Evolutionary conservation across 2,797 vertebrate genomes (phyloP).

Genomic region (Parauchenoglanis punctatus): DNA sequence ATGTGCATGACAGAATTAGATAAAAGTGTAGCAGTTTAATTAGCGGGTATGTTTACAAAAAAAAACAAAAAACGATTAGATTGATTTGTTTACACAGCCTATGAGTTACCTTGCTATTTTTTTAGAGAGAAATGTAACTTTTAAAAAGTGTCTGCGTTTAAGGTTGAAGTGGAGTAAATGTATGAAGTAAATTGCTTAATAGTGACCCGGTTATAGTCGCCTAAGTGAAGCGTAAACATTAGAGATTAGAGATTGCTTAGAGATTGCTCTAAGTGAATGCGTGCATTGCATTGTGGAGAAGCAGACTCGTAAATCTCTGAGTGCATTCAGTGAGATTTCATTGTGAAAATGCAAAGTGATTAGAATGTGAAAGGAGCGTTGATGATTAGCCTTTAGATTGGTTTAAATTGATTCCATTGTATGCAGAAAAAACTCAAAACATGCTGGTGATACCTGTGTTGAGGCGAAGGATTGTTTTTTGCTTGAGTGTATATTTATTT

Average conservation of each 20-base stretch:
- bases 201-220: neutral
- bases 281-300: constrained; percentile 61
- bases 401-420: neutral
- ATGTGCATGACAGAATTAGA: neutral
- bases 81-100: neutral
- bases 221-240: neutral
- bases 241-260: constrained; percentile 53
- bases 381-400: constrained; percentile 63
- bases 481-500: neutral
- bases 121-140: neutral
- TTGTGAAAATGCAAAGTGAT: constrained; percentile 71
- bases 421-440: neutral
- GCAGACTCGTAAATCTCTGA: constrained; percentile 71
- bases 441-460: neutral
- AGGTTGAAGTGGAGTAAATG: neutral
- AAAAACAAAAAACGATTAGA: neutral
- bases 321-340: constrained; percentile 68
- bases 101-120: neutral
- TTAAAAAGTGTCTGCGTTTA: neutral
- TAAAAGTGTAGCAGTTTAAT: neutral
- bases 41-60: neutral
- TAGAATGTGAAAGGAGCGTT: constrained; percentile 76
- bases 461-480: neutral
- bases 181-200: neutral
- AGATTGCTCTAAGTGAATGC: constrained; percentile 66